Base-by-base conservation (phyloP, 2,888 invertebrate species). In the Polymixis flavicincta region DNA sequence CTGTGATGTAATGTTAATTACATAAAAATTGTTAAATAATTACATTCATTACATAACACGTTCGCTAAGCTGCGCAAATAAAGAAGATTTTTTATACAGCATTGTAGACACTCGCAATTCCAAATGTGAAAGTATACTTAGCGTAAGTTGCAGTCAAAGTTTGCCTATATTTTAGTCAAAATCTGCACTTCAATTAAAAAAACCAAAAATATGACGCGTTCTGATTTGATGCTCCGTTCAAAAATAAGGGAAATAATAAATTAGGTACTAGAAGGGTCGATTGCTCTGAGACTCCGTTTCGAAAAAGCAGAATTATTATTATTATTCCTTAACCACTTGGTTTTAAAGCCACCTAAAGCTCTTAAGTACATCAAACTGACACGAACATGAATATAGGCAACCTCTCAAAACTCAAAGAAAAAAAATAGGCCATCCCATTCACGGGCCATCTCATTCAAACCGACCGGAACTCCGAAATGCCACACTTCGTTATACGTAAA, bases 391-490 rank as follows among this genome's bases (percentile, higher is more conserved):
- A 70, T 48, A 68, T 13, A 60, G 45, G 14, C 48, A 55, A 28
- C n/a, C 32, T 45, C 11, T 61, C 5, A 3, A 22, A 61, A 61
- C 14, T 45, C 19, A n/a, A 71, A 70, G 22, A n/a, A 66, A 50
- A 32, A 60, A 83, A 76, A 80, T 76, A 70, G 70, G 76, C 37
- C 83, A 65, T 19, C 17, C 48, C 28, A 71, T 83, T 83, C 73
- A 80, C 67, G 9, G 3, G 11, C 11, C 28, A 66, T 52, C n/a
- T 57, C 73, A 71, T 83, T 73, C 60, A 83, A 28, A 17, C 32
- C 60, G 68, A 61, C 67, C 60, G 70, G 80, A 73, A 76, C 64
- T 63, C 22, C 55, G 32, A 63, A 70, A 82, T 76, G 25, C 22
- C 54, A 68, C 37, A 67, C 68, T 82, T 75, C 65, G 70, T 54